Percentiles rank a stretch among this genome's conserved stretches.
Evolutionary conservation across 2,113 vertebrate genomes (phyloP).

Genomic region (Phalacrocorax aristotelis): DNA sequence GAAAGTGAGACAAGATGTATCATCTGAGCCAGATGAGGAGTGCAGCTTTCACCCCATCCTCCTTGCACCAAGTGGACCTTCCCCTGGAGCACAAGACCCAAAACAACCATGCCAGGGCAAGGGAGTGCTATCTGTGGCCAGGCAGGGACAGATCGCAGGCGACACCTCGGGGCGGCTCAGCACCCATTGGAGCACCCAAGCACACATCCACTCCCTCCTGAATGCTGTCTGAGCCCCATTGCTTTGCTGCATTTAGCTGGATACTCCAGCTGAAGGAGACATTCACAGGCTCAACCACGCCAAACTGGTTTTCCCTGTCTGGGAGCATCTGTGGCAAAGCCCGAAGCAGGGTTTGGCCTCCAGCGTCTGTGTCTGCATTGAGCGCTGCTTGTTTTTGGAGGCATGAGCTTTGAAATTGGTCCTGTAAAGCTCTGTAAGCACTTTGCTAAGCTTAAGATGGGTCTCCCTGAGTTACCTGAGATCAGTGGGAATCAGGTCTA

Average conservation of each 20-base stretch:
- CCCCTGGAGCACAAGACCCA: background rate
- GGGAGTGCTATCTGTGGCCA: background rate
- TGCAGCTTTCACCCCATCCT: background rate
- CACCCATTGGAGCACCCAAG: background rate
- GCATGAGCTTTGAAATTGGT: background rate
- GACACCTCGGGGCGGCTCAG: background rate
- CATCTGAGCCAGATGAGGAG: background rate
- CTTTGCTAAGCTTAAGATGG: background rate
- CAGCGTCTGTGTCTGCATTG: background rate
- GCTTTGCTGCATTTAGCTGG: background rate
- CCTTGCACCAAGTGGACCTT: background rate
- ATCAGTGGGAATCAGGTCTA: background rate
- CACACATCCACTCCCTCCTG: background rate
- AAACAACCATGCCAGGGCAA: background rate
- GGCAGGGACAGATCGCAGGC: background rate
- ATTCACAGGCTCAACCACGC: background rate
- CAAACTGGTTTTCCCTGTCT: conserved; percentile 18
- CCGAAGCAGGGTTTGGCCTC: background rate
- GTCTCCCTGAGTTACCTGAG: background rate
- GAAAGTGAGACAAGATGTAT: rapidly evolving
- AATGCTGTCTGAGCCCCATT: background rate
- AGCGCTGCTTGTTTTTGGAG: background rate
- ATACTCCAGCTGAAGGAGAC: background rate
- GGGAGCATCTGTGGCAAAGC: background rate
- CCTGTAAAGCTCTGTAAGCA: background rate